These are phyloP conservation scores for Chionoecetes opilio DNA, from an alignment of 1,140 invertebrate species.

Conservation along the genomic window DNA sequence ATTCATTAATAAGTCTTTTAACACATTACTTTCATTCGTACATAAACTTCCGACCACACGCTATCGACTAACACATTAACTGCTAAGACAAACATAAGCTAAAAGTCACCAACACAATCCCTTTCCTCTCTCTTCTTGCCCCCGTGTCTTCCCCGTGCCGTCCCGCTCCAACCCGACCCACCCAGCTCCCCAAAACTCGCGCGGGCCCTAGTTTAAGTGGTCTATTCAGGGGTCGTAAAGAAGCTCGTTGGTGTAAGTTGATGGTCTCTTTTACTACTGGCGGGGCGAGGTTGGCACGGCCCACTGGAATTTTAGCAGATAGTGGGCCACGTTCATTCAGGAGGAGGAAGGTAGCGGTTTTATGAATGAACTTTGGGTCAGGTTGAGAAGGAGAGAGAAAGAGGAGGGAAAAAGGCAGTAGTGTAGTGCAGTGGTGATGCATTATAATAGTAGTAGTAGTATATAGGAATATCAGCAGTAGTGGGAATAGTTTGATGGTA, in stretches of 20 bases:
- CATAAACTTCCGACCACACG: no score
- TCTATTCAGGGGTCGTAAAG: slow-evolving; percentile 76
- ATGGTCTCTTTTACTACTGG: slow-evolving; percentile 77
- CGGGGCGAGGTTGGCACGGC: slow-evolving; percentile 69
- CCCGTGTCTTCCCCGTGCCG: neutral
- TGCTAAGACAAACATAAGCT: neutral
- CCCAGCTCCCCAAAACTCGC: slow-evolving; percentile 50
- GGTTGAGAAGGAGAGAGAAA: neutral
- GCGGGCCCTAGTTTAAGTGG: slow-evolving; percentile 72
- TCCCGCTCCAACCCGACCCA: neutral
- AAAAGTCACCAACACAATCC: neutral
- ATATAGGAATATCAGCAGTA: neutral
- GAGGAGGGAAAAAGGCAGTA: neutral
- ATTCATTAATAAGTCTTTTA: neutral
- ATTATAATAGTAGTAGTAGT: neutral
- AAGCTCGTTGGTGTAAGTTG: slow-evolving; percentile 75
- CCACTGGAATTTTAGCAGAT: slow-evolving; percentile 69
- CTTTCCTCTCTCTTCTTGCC: neutral
- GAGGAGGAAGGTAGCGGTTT: slow-evolving; percentile 62
- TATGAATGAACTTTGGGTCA: slow-evolving; percentile 70
- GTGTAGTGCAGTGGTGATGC: no score
- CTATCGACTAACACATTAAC: neutral
- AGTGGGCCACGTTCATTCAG: slow-evolving; percentile 52
- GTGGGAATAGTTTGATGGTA: neutral
- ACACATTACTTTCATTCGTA: neutral